A percentile compares a stretch with the other conserved stretches of the same genome.
Conservation (phyloP, 2,797 vertebrate genomes). For the Lerista edwardsae region DNA sequence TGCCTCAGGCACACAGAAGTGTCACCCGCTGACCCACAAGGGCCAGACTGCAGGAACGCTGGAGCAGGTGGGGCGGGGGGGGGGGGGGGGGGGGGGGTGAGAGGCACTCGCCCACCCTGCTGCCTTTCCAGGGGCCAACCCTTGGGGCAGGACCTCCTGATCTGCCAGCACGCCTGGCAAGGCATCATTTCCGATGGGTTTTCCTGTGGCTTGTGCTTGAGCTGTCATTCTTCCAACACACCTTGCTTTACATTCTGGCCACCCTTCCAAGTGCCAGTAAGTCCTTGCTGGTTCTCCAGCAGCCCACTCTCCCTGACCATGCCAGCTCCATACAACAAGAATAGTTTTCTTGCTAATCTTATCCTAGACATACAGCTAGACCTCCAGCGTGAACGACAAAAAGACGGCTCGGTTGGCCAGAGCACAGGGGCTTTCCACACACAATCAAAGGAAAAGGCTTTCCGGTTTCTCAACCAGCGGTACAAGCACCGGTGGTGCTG, state of each 20-base stretch:
- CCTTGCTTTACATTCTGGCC: slow-evolving; percentile 33
- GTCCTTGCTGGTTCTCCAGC: slow-evolving; percentile 36
- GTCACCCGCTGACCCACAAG: slow-evolving; percentile 31
- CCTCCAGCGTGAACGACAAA: no score
- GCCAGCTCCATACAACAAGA: slow-evolving; percentile 2
- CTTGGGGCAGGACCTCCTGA: slow-evolving; percentile 4
- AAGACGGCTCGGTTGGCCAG: no score
- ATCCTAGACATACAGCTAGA: background rate
- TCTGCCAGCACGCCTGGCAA: slow-evolving; percentile 45
- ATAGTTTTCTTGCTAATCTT: slow-evolving; percentile 23
- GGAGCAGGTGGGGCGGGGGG: background rate
- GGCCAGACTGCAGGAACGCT: slow-evolving; percentile 11
- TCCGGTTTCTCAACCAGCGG: no score
- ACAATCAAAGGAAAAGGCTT: no score
- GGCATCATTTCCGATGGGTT: slow-evolving; percentile 38
- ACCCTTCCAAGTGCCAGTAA: slow-evolving; percentile 50
- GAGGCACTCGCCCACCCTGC: background rate
- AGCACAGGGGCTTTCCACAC: no score
- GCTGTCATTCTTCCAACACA: slow-evolving; percentile 59
- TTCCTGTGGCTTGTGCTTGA: slow-evolving; percentile 54
- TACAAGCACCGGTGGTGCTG: no score
- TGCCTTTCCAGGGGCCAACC: background rate
- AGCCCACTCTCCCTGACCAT: slow-evolving; percentile 20
- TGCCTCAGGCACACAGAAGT: slow-evolving; percentile 47
- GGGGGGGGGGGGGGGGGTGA: no score